Evolutionary conservation across 2,888 invertebrate genomes (phyloP).

Genomic region (Ectemnius continuus): DNA sequence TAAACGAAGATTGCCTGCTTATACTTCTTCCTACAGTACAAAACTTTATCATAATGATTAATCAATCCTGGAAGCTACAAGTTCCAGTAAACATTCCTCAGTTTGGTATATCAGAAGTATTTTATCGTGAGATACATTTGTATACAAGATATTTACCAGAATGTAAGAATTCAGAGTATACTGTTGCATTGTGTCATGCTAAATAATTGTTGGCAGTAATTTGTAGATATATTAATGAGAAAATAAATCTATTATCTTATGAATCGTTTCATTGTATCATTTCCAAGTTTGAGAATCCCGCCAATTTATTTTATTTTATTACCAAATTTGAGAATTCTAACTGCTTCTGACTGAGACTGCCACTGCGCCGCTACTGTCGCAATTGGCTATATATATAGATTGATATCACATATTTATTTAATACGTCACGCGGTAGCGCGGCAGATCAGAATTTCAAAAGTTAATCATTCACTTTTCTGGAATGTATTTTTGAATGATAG

Average conservation of each 20-base stretch:
- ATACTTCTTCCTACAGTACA: conserved; percentile 79
- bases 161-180: no score
- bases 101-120: conserved; percentile 23
- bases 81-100: not conserved
- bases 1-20: conserved; percentile 78
- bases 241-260: no score
- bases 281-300: no score
- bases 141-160: no score
- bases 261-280: no score
- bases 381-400: not conserved
- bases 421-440: conserved; percentile 38
- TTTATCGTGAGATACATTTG: not conserved
- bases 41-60: conserved; percentile 81
- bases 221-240: no score
- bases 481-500: conserved; percentile 8
- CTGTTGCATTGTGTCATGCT: not conserved
- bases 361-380: no score
- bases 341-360: no score
- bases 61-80: conserved; percentile 13
- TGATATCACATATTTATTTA: conserved; percentile 15
- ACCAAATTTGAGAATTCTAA: no score
- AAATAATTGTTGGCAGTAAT: no score
- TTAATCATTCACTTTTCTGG: not conserved
- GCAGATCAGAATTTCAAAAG: conserved; percentile 31
- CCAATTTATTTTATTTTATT: no score